These are phyloP conservation scores for Amphimallon solstitiale DNA, from an alignment of 2,888 invertebrate species.

Conservation along the genomic window DNA sequence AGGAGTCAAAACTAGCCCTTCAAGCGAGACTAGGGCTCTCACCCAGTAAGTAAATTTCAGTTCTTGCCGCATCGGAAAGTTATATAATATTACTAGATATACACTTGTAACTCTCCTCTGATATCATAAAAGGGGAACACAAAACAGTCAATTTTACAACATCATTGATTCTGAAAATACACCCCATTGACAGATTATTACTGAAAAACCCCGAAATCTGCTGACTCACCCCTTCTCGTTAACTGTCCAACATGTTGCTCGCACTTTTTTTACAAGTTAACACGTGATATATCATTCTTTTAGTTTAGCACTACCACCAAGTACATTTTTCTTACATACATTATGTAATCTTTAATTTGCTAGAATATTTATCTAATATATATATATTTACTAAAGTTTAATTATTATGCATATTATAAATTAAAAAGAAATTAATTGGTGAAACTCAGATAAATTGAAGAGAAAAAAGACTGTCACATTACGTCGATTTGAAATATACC, in stretches of 20 bases:
- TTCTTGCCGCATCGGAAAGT: neutral
- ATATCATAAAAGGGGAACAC: no score
- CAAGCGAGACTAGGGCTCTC: slow-evolving; percentile 63
- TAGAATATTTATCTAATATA: no score
- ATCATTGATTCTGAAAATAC: slow-evolving; percentile 58
- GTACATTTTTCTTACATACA: no score
- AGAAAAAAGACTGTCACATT: no score
- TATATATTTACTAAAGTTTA: no score
- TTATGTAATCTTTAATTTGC: no score
- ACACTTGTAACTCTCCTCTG: slow-evolving; percentile 16
- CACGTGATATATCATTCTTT: neutral
- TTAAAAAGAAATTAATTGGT: no score
- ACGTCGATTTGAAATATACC: no score
- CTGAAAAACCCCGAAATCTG: slow-evolving; percentile 53
- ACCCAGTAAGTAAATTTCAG: slow-evolving; percentile 59
- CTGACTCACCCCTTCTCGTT: slow-evolving; percentile 62
- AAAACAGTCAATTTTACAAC: slow-evolving; percentile 53
- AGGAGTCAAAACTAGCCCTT: slow-evolving; percentile 63
- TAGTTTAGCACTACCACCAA: no score
- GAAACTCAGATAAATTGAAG: no score
- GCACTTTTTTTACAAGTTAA: slow-evolving; percentile 21
- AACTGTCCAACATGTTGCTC: slow-evolving; percentile 58
- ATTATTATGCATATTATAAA: no score
- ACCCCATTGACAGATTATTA: slow-evolving; percentile 61
- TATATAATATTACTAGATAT: neutral